Conservation (phyloP, 2,113 vertebrate genomes). For the Lipophrys pholis region DNA sequence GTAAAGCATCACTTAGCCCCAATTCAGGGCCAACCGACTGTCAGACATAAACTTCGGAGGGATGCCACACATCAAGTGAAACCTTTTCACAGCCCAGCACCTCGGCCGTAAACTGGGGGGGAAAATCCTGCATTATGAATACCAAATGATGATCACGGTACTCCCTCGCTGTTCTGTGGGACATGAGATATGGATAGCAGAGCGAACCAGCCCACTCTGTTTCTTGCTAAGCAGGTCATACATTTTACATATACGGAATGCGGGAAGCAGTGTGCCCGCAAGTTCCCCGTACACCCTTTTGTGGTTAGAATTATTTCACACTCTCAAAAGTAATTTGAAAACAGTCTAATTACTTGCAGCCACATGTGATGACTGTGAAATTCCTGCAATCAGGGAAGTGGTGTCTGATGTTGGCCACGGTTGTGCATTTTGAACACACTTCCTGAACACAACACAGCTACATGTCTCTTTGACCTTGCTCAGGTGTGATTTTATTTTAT, state of each 20-base stretch:
- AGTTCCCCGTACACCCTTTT: too few species aligned
- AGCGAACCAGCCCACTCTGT: background rate
- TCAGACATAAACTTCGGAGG: constrained; percentile 41
- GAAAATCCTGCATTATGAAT: constrained; percentile 43
- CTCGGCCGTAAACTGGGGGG: constrained; percentile 30
- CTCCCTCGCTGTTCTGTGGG: constrained; percentile 13
- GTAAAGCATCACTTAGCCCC: constrained; percentile 50
- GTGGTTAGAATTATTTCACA: background rate
- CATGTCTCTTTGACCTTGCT: constrained; percentile 10
- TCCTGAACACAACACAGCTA: background rate
- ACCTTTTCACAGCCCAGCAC: constrained; percentile 51
- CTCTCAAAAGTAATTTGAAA: background rate
- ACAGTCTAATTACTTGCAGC: background rate
- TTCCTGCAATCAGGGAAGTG: background rate
- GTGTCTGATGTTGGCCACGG: background rate
- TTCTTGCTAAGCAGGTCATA: background rate
- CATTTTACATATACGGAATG: background rate
- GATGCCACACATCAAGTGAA: constrained; percentile 37
- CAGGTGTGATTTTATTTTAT: background rate
- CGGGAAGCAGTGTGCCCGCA: background rate
- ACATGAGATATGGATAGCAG: constrained; percentile 15
- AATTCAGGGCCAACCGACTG: constrained; percentile 54
- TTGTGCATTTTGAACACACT: background rate
- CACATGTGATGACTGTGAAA: background rate
- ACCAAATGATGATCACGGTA: constrained; percentile 34